Percentiles rank a stretch among this genome's conserved stretches.
Conservation (phyloP, 2,113 vertebrate genomes). For the Beaufortia kweichowensis region DNA sequence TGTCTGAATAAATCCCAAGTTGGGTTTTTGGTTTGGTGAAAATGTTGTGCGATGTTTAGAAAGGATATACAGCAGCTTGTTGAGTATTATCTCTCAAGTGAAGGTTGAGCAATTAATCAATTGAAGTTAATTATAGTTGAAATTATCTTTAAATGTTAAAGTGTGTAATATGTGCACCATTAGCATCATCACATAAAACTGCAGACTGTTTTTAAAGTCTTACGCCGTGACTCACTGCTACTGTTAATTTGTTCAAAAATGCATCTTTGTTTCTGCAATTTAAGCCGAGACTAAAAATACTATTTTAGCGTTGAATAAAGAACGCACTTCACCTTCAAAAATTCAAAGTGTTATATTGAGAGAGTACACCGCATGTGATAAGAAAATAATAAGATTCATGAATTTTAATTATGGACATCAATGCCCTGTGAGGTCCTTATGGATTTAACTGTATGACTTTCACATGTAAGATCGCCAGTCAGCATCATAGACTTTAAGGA, state of each 20-base stretch:
- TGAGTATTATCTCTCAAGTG: constrained; percentile 10
- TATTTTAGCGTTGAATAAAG: too few species aligned
- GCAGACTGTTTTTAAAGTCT: too few species aligned
- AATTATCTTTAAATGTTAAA: too few species aligned
- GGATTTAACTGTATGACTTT: constrained; percentile 27
- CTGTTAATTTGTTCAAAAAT: too few species aligned
- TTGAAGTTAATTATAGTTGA: neutral
- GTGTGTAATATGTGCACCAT: too few species aligned
- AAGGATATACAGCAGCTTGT: constrained; percentile 6
- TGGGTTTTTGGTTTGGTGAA: constrained; percentile 38
- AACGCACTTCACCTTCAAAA: neutral
- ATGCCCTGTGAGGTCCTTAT: neutral
- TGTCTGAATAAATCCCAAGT: constrained; percentile 56
- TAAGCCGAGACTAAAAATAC: too few species aligned
- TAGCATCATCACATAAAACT: too few species aligned
- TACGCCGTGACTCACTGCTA: too few species aligned
- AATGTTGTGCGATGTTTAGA: constrained; percentile 22
- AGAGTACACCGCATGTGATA: constrained; percentile 1
- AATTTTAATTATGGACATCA: constrained; percentile 38
- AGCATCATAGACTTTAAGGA: constrained; percentile 31
- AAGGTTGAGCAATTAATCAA: constrained; percentile 1
- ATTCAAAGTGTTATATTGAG: neutral
- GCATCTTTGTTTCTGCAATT: too few species aligned
- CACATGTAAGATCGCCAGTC: constrained; percentile 26
- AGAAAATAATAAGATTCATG: constrained; percentile 13